A percentile compares a stretch with the other conserved stretches of the same genome.
Evolutionary conservation across 2,888 invertebrate species (phyloP).

Genomic region (Eugnorisma glareosa): DNA sequence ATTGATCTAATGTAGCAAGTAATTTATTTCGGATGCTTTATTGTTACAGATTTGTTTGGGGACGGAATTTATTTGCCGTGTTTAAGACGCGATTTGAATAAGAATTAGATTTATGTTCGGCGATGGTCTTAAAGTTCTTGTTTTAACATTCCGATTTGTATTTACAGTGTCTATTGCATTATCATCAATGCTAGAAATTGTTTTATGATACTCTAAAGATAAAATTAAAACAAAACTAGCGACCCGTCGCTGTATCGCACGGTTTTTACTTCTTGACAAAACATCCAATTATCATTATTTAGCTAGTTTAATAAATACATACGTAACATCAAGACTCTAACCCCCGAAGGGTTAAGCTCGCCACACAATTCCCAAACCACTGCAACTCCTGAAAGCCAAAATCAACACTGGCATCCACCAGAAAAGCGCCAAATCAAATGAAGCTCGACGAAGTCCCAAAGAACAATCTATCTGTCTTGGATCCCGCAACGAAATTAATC

Average conservation of each 20-base stretch:
- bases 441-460: too few relatives aligned
- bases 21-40: conserved; percentile 57
- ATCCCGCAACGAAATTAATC: too few relatives aligned
- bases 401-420: too few relatives aligned
- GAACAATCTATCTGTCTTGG: too few relatives aligned
- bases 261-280: not conserved
- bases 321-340: too few relatives aligned
- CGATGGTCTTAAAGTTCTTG: conserved; percentile 5
- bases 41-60: conserved; percentile 47
- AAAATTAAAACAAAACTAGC: not conserved
- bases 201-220: not conserved
- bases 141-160: conserved; percentile 10
- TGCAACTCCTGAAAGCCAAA: too few relatives aligned
- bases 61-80: conserved; percentile 41
- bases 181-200: not conserved
- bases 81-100: conserved; percentile 46
- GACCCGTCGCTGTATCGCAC: not conserved
- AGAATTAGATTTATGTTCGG: conserved; percentile 27
- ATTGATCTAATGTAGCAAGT: conserved; percentile 63
- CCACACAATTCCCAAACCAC: too few relatives aligned
- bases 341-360: too few relatives aligned
- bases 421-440: too few relatives aligned
- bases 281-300: not conserved
- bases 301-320: too few relatives aligned
- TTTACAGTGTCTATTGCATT: not conserved